Base-by-base conservation (phyloP, 2,113 vertebrate genomes). In the Potamarius usumacintae region DNA sequence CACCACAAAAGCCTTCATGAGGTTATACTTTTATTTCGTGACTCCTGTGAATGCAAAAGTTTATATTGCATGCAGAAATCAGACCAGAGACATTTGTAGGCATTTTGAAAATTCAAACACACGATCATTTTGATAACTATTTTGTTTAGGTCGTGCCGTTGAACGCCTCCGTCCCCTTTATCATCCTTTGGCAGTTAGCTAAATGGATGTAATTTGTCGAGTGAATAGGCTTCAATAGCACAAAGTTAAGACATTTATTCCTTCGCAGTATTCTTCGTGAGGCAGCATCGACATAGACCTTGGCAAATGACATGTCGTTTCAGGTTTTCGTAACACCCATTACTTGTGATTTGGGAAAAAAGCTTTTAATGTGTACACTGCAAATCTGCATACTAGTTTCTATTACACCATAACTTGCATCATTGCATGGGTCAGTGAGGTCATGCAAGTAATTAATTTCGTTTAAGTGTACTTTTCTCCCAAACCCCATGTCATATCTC, bases 401-500 rank as follows among this genome's bases (percentile, higher is more conserved):
- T 18, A 62, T 76, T 9, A 60, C 3, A n/a, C n/a, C 15, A n/a
- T 74, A 48, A 27, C 57, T 9, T 52, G 20, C 34, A 50, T 1
- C 0, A 67, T 34, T 10, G 27, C 22, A 71, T 34, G 5, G 22
- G 18, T 76, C 76, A 42, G 20, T 63, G 7, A 78, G n/a, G 8
- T 82, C 50, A 86, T 50, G n/a, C 74, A 42, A 58, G 22, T 27
- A 79, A 53, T 83, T 15, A 74, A 85, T 42, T 42, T 42, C 42
- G 85, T 71, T 52, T 84, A 42, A 69, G 14, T 80, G 2, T 55
- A 78, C 34, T 50, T 85, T 20, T 6, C 55, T 79, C 20, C 2
- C 50, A 63, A 72, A 71, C 80, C 48, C n/a, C 15, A 82, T 84
- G 55, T 22, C 53, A 34, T 84, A 50, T 92, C 95, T 96, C 93